Base-by-base conservation (phyloP, 2,797 vertebrate genomes). In the Smutsia gigantea region DNA sequence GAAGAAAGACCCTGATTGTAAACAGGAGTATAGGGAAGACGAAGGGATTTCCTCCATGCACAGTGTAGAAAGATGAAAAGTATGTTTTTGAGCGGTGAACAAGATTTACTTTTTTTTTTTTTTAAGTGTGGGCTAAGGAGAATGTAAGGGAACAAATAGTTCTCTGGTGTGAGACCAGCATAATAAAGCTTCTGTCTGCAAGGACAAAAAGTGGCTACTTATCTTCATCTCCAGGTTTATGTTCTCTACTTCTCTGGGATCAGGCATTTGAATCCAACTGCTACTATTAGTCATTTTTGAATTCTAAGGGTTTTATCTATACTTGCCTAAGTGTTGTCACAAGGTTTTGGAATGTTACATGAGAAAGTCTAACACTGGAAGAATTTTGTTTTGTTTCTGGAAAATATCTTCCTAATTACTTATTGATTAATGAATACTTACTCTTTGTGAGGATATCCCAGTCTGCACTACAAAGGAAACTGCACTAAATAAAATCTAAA, bases 381-480 rank as follows among this genome's bases (percentile, higher is more conserved):
- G 25, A 77, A 18, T 81, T 34, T 79, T 49, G 51, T 72, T 46
- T 69, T 57, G 4, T 27, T 68, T 9, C 21, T 59, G 49, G 39
- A 2, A 77, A 75, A 88, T 37, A 21, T 75, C 2, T 79, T 87
- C 5, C 31, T 42, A 3, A 59, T 63, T 6, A 87, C 27, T 72
- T 87, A 89, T 49, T 93, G 92, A 84, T 66, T 71, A 92, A 82
- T 29, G 55, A 90, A 83, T 51, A 51, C 2, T 10, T 78, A 75
- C 63, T 93, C 11, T 72, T 34, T 42, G 61, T 46, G 19, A 84
- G 8, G 66, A 14, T 4, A 64, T 49, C 12, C 2, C 1, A 79
- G 66, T 95, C 96, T 94, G 8, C 46, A 75, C 92, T 94, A 84
- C 34, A 95, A 93, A 97, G 31, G 25, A 77, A 86, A 53, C 1